phyloP scores from a whole-genome alignment of 1,140 invertebrate species.

The Nebria ingens region DNA sequence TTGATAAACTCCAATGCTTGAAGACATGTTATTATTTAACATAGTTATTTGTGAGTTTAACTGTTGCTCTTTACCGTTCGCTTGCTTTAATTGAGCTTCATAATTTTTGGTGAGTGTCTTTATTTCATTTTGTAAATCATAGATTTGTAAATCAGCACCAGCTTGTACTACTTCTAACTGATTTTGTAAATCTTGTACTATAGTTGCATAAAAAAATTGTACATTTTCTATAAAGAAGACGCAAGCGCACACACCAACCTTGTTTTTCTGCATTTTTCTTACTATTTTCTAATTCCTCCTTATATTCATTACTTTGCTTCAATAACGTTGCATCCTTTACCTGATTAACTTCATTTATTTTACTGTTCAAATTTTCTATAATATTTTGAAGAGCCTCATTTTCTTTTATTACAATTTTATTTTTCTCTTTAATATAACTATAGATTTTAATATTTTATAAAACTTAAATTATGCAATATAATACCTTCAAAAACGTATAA shows the following conservation, averaged over 20 bases:
- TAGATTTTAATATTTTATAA: too few relatives aligned
- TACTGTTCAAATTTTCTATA: background rate
- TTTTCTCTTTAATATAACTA: too few relatives aligned
- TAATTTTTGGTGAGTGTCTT: too few relatives aligned
- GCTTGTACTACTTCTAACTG: conserved; percentile 15
- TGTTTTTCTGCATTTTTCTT: conserved; percentile 1
- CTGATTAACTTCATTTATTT: too few relatives aligned
- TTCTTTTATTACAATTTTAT: conserved; percentile 9
- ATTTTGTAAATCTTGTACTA: conserved; percentile 11
- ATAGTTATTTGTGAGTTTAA: conserved; percentile 11
- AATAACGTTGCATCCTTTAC: too few relatives aligned
- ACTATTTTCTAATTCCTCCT: conserved; percentile 13
- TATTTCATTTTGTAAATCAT: conserved; percentile 15
- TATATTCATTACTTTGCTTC: too few relatives aligned
- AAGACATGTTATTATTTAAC: conserved; percentile 14
- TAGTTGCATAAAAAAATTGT: too few relatives aligned
- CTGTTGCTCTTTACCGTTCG: conserved; percentile 14
- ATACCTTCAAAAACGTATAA: too few relatives aligned
- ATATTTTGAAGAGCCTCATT: background rate
- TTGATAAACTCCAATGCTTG: background rate
- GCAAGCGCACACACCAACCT: background rate
- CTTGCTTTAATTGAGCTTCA: conserved; percentile 11
- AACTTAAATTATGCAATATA: too few relatives aligned
- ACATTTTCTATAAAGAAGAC: background rate
- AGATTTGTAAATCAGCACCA: conserved; percentile 11